Evolutionary conservation across 2,113 vertebrate species (phyloP), one percentile per base, ranked within the genome.

Genomic region (Pithys albifrons): DNA sequence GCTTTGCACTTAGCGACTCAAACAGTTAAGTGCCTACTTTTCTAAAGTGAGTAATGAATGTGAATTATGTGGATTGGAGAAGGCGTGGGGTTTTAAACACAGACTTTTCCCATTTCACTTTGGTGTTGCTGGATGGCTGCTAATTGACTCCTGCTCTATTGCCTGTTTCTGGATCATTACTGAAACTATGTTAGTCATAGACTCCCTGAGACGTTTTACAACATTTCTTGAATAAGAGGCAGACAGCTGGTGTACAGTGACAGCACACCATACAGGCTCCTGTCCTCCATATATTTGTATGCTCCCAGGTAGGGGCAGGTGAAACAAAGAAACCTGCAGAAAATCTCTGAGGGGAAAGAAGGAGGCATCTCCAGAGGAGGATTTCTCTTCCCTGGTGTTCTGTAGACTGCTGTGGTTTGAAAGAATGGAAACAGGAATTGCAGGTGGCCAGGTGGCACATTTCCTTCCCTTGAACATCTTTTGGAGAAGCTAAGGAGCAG

Each of bases 71-170:
- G 65, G 83, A 71, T 84, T 72, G 66, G 28, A 75, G 80, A 75
- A 85, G 43, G 46, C 52, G 1, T 92, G 57, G 79, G 65, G 52
- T 72, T 95, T 94, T 89, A 93, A 94, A 95, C 49, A 92, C 61
- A 89, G 83, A 19, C 72, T 92, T 65, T 94, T 96, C 31, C 55
- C 85, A 59, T 88, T 83, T 86, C 76, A 25, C 83, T 94, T 92
- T 4, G 2, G 65, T 78, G 45, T 75, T 88, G 90, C 75, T 0
- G 66, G 31, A 52, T 84, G 79, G 52, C 65, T 95, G 96, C 73
- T 96, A 92, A 96, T 95, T 96, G 92, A 81, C 83, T 94, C 64
- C 65, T 86, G 95, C 69, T 94, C 85, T 89, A 62, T 81, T 84
- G 88, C 41, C 52, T 92, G 70, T 94, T 82, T 91, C 93, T 93